phyloP scores from a whole-genome alignment of 2,797 vertebrate genomes.

The Cuculus canorus region DNA sequence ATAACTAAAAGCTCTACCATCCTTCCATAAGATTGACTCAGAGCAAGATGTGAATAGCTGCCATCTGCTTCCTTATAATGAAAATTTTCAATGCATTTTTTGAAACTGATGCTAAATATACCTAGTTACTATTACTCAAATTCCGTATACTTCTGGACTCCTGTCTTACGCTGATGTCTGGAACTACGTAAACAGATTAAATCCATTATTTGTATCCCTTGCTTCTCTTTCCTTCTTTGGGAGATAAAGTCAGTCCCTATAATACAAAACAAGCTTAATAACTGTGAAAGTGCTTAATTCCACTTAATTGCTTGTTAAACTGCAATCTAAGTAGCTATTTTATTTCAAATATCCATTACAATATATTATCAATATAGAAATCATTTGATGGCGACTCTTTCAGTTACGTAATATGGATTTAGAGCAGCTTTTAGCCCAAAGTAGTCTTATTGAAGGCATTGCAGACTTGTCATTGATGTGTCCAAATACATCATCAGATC shows the following conservation, averaged over 20 bases:
- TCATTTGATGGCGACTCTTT: neutral
- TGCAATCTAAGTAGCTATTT: neutral
- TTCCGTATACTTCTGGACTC: neutral
- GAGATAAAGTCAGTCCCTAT: neutral
- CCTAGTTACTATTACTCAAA: neutral
- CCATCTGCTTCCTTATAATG: neutral
- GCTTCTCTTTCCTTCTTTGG: neutral
- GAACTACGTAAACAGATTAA: neutral
- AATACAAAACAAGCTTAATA: neutral
- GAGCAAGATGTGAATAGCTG: neutral
- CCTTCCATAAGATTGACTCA: neutral
- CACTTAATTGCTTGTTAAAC: neutral
- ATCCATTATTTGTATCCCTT: neutral
- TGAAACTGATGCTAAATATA: neutral
- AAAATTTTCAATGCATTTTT: rapidly evolving
- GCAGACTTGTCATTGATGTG: neutral
- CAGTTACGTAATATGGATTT: neutral
- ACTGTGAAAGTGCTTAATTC: neutral
- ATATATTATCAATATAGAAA: neutral
- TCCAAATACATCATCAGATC: neutral
- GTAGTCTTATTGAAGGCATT: neutral
- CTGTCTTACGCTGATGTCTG: neutral
- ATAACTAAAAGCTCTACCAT: neutral
- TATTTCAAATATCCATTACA: neutral
- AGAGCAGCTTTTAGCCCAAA: neutral